Evolutionary conservation across 2,888 invertebrate genomes (phyloP), one percentile per base, ranked within the genome.

Genomic region (Megamerina dolium): DNA sequence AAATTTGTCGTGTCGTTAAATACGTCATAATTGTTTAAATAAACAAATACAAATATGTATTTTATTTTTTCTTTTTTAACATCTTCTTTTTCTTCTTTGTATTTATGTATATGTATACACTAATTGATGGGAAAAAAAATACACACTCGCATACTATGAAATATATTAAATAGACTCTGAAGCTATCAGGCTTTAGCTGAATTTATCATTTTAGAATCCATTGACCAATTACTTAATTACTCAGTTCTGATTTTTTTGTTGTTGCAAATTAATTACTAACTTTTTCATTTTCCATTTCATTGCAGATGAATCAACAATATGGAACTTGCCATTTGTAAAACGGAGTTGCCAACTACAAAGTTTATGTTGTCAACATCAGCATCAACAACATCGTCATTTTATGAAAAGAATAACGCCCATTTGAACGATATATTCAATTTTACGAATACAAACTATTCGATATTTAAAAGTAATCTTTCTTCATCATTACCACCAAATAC

Each of bases 241-340:
- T n/a, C n/a, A n/a, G n/a, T n/a, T n/a, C n/a, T n/a, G n/a, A n/a
- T n/a, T n/a, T n/a, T n/a, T n/a, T n/a, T n/a, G n/a, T n/a, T n/a
- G n/a, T n/a, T n/a, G n/a, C n/a, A n/a, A n/a, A n/a, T n/a, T n/a
- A n/a, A n/a, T n/a, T n/a, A n/a, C n/a, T n/a, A n/a, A n/a, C n/a
- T n/a, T n/a, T n/a, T 32, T 30, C 37, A 20, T 13, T 14, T 27
- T 23, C 27, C 27, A n/a, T 31, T 13, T 10, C 6, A 14, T 42
- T 43, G n/a, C 41, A 53, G 66, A 66, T 67, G 67, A 52, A 46
- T 52, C 52, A 57, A 48, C 65, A 64, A 62, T 55, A 65, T 65
- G 65, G 65, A 65, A 67, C 48, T 65, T 51, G 65, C 61, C 41
- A 63, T 65, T 59, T 67, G 65, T 66, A 65, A 67, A 58, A 60